Percentiles rank a stretch among this genome's conserved stretches.
Conservation (phyloP, 2,888 invertebrate genomes). For the Drosophila mayaguana region DNA sequence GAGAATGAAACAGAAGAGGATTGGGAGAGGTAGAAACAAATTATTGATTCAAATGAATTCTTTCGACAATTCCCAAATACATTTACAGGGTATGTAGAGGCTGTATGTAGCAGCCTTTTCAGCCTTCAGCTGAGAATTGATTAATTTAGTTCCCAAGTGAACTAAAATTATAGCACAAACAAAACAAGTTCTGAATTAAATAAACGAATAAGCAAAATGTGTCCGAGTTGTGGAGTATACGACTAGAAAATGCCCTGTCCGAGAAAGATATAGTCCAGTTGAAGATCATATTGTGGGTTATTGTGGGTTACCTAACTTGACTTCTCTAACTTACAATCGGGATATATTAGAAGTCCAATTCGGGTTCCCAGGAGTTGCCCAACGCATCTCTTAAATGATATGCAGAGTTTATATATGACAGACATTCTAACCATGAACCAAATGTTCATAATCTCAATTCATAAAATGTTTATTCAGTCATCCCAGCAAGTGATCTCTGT, state of each 20-base stretch:
- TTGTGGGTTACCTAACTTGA: no score
- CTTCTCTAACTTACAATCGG: no score
- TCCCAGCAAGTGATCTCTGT: not conserved
- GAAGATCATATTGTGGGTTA: no score
- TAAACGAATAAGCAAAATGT: constrained; percentile 5
- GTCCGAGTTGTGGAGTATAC: not conserved
- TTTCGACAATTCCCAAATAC: not conserved
- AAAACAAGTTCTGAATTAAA: constrained; percentile 10
- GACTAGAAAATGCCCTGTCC: not conserved
- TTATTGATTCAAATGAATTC: constrained; percentile 33
- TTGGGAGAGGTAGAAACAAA: constrained; percentile 25
- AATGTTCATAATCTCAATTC: no score
- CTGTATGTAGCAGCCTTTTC: not conserved
- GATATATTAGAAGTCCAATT: no score
- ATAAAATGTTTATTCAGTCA: not conserved
- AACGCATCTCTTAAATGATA: no score
- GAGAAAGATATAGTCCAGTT: no score
- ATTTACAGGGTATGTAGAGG: not conserved
- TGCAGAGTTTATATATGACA: no score
- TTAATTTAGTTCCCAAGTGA: constrained; percentile 9
- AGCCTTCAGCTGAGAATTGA: not conserved
- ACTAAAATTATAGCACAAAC: constrained; percentile 27
- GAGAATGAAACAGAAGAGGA: no score
- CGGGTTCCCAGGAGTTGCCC: no score
- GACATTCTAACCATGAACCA: no score